phyloP scores from a whole-genome alignment of 1,140 invertebrate genomes.

The Tetranychus urticae region DNA sequence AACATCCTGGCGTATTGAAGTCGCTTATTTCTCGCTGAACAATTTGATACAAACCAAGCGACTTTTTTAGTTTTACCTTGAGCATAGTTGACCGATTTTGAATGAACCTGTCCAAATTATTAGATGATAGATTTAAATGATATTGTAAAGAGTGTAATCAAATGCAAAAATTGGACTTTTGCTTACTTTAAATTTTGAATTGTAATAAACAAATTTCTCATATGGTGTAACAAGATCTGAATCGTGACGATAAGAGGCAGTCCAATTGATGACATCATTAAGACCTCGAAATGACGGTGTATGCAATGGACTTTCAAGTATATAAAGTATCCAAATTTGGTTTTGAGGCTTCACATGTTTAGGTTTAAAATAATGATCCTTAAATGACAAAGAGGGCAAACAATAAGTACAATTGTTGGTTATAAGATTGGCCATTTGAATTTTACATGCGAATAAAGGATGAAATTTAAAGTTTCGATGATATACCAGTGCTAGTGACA shows the following conservation, averaged over 20 bases:
- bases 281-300: slow-evolving; percentile 52
- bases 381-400: neutral
- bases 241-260: slow-evolving; percentile 71
- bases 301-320: slow-evolving; percentile 76
- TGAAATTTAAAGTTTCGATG: too few relatives aligned
- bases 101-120: neutral
- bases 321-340: slow-evolving; percentile 74
- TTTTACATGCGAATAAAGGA: too few relatives aligned
- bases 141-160: too few relatives aligned
- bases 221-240: slow-evolving; percentile 88
- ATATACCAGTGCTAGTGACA: too few relatives aligned
- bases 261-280: slow-evolving; percentile 74
- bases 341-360: slow-evolving; percentile 29
- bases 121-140: neutral
- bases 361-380: slow-evolving; percentile 42
- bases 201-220: slow-evolving; percentile 41
- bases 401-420: neutral
- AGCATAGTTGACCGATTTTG: neutral
- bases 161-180: too few relatives aligned
- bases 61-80: slow-evolving; percentile 58
- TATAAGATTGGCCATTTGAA: too few relatives aligned
- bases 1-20: slow-evolving; percentile 65
- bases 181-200: neutral
- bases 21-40: slow-evolving; percentile 59
- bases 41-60: slow-evolving; percentile 94